Conservation (phyloP, 2,888 invertebrate species). For the Andricus quercusramuli region DNA sequence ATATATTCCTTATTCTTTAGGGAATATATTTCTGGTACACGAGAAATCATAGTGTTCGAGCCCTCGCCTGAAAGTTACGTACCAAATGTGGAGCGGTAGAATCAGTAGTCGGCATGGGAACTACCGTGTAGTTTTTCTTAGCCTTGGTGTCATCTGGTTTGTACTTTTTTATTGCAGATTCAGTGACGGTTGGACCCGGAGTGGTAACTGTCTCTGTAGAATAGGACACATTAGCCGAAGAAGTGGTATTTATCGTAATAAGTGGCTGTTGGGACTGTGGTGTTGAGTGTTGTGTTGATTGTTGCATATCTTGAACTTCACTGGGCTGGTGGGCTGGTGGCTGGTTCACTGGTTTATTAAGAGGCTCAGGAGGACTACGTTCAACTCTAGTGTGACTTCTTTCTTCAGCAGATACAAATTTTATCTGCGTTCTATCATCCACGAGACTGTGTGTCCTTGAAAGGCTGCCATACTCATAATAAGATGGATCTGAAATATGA, state of each 20-base stretch:
- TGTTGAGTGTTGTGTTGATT: constrained; percentile 5
- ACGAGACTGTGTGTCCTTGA: constrained; percentile 44
- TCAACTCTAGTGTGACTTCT: background rate
- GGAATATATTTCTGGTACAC: too few relatives aligned
- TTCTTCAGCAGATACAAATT: constrained; percentile 34
- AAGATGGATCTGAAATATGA: constrained; percentile 58
- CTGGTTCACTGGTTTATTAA: background rate
- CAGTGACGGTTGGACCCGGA: constrained; percentile 19
- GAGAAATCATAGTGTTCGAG: too few relatives aligned
- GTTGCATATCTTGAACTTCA: constrained; percentile 45
- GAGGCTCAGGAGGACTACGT: constrained; percentile 8
- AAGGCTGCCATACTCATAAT: constrained; percentile 54
- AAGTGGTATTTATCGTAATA: constrained; percentile 51
- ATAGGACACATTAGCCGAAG: constrained; percentile 61
- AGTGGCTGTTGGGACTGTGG: constrained; percentile 45
- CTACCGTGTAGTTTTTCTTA: constrained; percentile 50
- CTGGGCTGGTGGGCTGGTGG: constrained; percentile 29
- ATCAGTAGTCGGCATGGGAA: constrained; percentile 62
- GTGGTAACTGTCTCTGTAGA: constrained; percentile 55
- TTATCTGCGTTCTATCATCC: constrained; percentile 45
- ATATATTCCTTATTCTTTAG: too few relatives aligned
- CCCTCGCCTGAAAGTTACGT: too few relatives aligned
- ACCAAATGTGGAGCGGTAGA: constrained; percentile 43
- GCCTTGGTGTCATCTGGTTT: constrained; percentile 45
- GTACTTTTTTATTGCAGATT: constrained; percentile 41